Percentiles rank a stretch among this genome's conserved stretches.
Evolutionary conservation across 2,113 vertebrate genomes (phyloP).

Genomic region (Suricata suricatta): DNA sequence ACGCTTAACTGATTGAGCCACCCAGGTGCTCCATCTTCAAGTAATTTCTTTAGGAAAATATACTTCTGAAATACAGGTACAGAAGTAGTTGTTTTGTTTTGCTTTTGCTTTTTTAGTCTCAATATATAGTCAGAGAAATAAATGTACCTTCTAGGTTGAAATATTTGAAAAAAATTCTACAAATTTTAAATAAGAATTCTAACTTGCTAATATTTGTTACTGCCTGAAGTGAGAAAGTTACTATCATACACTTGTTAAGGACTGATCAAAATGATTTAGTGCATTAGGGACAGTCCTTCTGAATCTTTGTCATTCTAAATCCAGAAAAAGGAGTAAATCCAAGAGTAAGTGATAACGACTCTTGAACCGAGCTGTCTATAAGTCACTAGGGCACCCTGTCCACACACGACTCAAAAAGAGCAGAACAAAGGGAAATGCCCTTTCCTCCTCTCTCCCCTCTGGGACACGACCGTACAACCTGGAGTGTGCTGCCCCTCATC

Average conservation of each 20-base stretch:
- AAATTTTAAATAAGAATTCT: not conserved
- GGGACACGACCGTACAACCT: rapidly evolving
- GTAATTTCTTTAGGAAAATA: slow-evolving; percentile 23
- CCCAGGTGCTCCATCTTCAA: not conserved
- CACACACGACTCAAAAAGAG: too few species aligned
- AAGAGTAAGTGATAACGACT: too few species aligned
- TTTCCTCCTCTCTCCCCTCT: not conserved
- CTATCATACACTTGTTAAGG: rapidly evolving
- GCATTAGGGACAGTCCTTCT: not conserved
- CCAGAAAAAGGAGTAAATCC: not conserved
- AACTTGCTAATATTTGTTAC: not conserved
- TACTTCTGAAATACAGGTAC: not conserved
- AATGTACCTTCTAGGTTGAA: not conserved
- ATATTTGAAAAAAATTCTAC: not conserved
- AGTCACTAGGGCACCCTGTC: not conserved
- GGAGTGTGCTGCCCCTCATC: not conserved
- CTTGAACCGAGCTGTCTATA: rapidly evolving
- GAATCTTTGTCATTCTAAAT: not conserved
- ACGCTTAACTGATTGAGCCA: too few species aligned
- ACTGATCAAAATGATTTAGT: not conserved
- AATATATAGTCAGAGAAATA: not conserved
- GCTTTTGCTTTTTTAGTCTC: not conserved
- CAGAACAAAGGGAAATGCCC: not conserved
- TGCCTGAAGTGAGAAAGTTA: not conserved
- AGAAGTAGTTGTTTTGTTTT: not conserved